Base-by-base conservation (phyloP, 1,140 invertebrate genomes). In the Alviniconcha marisindica region DNA sequence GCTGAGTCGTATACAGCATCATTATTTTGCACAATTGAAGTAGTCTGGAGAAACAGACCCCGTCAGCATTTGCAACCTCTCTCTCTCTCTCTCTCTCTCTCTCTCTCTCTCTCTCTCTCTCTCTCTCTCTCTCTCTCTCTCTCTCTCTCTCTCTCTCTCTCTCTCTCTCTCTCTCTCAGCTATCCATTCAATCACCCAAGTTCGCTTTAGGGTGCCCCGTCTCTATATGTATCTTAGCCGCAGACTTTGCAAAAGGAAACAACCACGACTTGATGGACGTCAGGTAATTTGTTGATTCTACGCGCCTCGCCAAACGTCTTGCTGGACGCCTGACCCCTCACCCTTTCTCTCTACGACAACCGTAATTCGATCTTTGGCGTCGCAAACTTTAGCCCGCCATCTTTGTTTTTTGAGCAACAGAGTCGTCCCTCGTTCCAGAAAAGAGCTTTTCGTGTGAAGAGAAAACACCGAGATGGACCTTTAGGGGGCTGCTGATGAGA, bases 71-170 rank as follows among this genome's bases (percentile, higher is more conserved):
- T n/a, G n/a, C n/a, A n/a, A 63, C 14, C 28, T 71, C 21, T 38
- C 21, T 71, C 66, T 38, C 66, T 71, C 66, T 71, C 66, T 71
- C 33, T 36, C 36, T 71, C 66, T 71, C 66, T 71, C 66, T 71
- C 66, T 71, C 66, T 40, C 56, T 60, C 24, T 51, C 24, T 60
- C 56, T 60, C 56, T 60, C 56, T 60, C 56, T 60, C 56, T 60
- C 56, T 14, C 56, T 60, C 56, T 60, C 56, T 60, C 56, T 60
- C 56, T 60, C 56, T 60, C 56, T 60, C 24, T n/a, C 24, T n/a
- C 10, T n/a, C 24, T 60, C 56, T 60, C 56, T 14, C 56, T 60
- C 48, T 60, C 56, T 60, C 56, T 60, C 56, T 60, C 56, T 60
- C 56, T 60, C 56, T 60, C 56, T 10, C 56, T 60, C 56, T 60